Base-by-base conservation (phyloP, 1,140 invertebrate species). In the Cydia strobilella region DNA sequence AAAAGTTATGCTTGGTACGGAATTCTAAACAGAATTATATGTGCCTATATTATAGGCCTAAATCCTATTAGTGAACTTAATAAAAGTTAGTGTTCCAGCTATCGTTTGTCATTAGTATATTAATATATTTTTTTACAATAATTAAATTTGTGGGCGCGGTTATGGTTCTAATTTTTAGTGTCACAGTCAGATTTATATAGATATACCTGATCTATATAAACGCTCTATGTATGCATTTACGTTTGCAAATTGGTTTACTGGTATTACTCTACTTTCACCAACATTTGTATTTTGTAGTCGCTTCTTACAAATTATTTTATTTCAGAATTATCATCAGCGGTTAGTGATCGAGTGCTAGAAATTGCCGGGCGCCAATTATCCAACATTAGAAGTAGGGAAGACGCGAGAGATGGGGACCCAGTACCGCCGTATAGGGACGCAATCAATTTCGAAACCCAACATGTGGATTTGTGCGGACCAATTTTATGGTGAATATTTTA, bases 391-490 rank as follows among this genome's bases (percentile, higher is more conserved):
- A 59, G 10, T 20, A 23, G 10, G 20, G 1, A 10, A 23, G 9
- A 10, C 20, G 54, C 51, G 1, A 20, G 6, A 59, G 18, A 59
- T 59, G 18, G 54, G 2, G 0, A 10, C 54, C 20, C n/a, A 10
- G 10, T 9, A 7, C 18, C 6, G 54, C 20, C 9, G 15, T 18
- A 10, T 59, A 59, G 6, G 5, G 31, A 69, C 18, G 15, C 65
- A 39, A 35, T 69, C n/a, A 23, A 39, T 18, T 69, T 69, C 18
- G 65, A 69, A 42, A n/a, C 20, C 39, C 66, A 71, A 59, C 65
- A 74, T 45, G 75, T 54, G 27, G 54, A 75, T 20, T 66, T 66
- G 27, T 69, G 65, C 31, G 65, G 65, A 39, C 27, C 27, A 18
- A 35, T 69, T 39, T 35, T 69, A 15, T 69, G 72, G 54, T 76